Base-by-base conservation (phyloP, 2,888 invertebrate genomes). In the Drosophila merina region DNA sequence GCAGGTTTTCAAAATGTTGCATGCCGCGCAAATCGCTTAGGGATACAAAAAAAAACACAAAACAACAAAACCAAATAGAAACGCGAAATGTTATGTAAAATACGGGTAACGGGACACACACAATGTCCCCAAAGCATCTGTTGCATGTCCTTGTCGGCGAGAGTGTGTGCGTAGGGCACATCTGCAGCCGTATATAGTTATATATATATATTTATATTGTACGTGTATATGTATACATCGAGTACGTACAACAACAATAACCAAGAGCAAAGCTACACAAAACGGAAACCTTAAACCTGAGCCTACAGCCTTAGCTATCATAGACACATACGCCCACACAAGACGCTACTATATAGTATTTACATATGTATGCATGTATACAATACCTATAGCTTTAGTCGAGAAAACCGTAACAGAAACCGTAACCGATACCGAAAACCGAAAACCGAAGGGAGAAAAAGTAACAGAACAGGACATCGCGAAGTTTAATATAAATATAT, bases 1-100 rank as follows among this genome's bases (percentile, higher is more conserved):
- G 70, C 62, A 71, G 71, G 52, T 72, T 72, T 63, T 71, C 48
- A 72, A 63, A 60, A 54, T 69, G 52, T 69, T 57, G 48, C 58
- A 58, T 49, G 70, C 57, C 70, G 45, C 40, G 30, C 36, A 69
- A 14, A 49, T n/a, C 9, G 58, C 69, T 36, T 48, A 58, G 51
- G 25, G 38, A 9, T 44, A 20, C 20, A 20, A 20, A 20, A 20
- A 20, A 20, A 20, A 0, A 20, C 1, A 20, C 20, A 14, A n/a
- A n/a, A n/a, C n/a, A n/a, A n/a, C 14, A 49, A 36, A 47, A 12
- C 26, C 33, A 25, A 8, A 52, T 28, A 57, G 49, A 47, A 47
- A 30, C 49, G 47, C 49, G 40, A 56, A 42, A 66, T 38, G 49
- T 56, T 52, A 51, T 55, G 44, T 70, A 72, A 62, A 63, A 33